These are phyloP conservation scores for Liasis olivaceus DNA, from an alignment of 2,797 vertebrate species.

Conservation along the genomic window DNA sequence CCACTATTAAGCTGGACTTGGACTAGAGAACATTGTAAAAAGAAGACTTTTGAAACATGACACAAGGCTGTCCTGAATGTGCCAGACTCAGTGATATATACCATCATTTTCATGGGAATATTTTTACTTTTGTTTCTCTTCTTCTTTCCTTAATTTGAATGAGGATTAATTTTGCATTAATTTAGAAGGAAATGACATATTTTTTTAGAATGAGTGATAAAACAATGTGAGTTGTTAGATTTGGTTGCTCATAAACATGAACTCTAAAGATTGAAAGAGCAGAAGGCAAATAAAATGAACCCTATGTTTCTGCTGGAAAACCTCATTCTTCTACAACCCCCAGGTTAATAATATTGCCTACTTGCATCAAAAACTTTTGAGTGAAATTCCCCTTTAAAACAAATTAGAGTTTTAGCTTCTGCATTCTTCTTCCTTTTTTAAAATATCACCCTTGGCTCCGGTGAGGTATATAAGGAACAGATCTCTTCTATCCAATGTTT, in stretches of 20 bases:
- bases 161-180: slow-evolving; percentile 13
- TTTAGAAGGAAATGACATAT: neutral
- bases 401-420: neutral
- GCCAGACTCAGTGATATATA: too few relatives aligned
- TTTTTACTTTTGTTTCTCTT: neutral
- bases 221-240: slow-evolving; percentile 22
- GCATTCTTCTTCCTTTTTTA: neutral
- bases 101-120: neutral
- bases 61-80: neutral
- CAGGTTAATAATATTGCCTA: slow-evolving; percentile 13
- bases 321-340: slow-evolving; percentile 30
- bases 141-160: neutral
- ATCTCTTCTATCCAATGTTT: neutral
- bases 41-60: neutral
- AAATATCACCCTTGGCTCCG: neutral
- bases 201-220: slow-evolving; percentile 7
- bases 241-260: slow-evolving; percentile 33
- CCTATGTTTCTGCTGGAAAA: slow-evolving; percentile 2
- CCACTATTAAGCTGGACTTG: neutral
- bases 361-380: slow-evolving; percentile 16
- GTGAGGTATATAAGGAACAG: neutral
- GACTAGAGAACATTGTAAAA: neutral
- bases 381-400: slow-evolving; percentile 6
- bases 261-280: slow-evolving; percentile 26
- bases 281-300: slow-evolving; percentile 37